Conservation (phyloP, 1,140 invertebrate genomes). For the Lamellibrachia luymesi region DNA sequence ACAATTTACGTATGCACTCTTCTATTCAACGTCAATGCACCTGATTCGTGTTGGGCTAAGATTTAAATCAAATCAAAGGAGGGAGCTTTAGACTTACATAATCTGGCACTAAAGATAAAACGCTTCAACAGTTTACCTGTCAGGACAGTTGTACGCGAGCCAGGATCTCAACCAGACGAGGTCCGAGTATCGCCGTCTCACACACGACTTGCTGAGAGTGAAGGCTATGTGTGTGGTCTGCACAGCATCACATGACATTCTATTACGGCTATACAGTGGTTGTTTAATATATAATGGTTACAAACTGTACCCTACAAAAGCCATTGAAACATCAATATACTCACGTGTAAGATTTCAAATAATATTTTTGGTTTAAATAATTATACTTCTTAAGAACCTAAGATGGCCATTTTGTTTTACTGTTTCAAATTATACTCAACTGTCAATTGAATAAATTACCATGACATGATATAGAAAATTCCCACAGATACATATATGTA, state of each 20-base stretch:
- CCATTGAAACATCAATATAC: neutral
- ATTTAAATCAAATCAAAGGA: too few relatives aligned
- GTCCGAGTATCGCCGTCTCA: neutral
- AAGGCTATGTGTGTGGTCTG: neutral
- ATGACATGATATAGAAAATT: too few relatives aligned
- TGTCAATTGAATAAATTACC: too few relatives aligned
- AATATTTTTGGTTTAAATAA: neutral
- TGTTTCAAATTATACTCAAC: neutral
- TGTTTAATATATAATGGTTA: neutral
- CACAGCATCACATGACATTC: neutral
- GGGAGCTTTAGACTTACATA: too few relatives aligned
- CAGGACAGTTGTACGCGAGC: neutral
- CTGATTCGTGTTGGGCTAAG: too few relatives aligned
- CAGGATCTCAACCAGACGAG: neutral
- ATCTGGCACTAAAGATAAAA: too few relatives aligned
- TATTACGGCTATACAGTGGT: neutral
- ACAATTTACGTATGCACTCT: too few relatives aligned
- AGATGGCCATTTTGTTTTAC: neutral
- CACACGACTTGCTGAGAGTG: neutral
- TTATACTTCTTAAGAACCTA: neutral
- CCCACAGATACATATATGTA: too few relatives aligned
- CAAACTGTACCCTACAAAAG: neutral
- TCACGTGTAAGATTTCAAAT: neutral
- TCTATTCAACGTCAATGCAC: too few relatives aligned
- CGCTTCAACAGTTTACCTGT: neutral